Percentiles rank a stretch among this genome's conserved stretches.
Conservation (phyloP, 30 jellyfish, hydroid and myxozoan genomes). For the Haliclystus octoradiatus region DNA sequence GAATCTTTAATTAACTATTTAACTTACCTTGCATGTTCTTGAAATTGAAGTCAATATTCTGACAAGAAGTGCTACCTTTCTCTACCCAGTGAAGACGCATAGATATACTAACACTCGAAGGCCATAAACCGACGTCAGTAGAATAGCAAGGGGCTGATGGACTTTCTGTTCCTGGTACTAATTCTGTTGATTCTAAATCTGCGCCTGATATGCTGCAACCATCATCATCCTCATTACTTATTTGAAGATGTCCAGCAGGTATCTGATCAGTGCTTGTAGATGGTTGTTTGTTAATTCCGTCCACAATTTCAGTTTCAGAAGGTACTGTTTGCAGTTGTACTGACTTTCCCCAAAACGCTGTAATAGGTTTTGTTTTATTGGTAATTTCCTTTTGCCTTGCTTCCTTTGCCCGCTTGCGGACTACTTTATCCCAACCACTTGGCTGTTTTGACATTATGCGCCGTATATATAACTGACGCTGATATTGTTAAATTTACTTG, state of each 20-base stretch:
- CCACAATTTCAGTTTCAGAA: neutral
- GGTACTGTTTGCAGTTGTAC: neutral
- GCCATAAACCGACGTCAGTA: neutral
- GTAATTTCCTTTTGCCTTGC: neutral
- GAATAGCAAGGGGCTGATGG: neutral
- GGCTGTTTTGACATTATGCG: neutral
- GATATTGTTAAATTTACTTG: too few relatives aligned
- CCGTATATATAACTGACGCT: too few relatives aligned
- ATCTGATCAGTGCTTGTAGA: neutral
- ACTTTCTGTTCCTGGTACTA: neutral
- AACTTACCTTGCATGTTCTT: neutral
- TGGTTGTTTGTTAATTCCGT: neutral
- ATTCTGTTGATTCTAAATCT: neutral
- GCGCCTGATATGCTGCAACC: neutral
- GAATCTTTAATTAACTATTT: too few relatives aligned
- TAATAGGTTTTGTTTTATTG: neutral
- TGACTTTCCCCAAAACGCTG: neutral
- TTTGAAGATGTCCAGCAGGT: neutral
- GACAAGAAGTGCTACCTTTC: neutral
- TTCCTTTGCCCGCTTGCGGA: neutral
- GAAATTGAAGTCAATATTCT: neutral
- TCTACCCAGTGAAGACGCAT: neutral
- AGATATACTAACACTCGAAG: neutral
- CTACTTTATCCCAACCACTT: neutral
- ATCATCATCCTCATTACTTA: neutral